These are phyloP conservation scores for Nesometra sesokonis DNA, from an alignment of 35 echinoderm and acorn worm species.

Conservation along the genomic window DNA sequence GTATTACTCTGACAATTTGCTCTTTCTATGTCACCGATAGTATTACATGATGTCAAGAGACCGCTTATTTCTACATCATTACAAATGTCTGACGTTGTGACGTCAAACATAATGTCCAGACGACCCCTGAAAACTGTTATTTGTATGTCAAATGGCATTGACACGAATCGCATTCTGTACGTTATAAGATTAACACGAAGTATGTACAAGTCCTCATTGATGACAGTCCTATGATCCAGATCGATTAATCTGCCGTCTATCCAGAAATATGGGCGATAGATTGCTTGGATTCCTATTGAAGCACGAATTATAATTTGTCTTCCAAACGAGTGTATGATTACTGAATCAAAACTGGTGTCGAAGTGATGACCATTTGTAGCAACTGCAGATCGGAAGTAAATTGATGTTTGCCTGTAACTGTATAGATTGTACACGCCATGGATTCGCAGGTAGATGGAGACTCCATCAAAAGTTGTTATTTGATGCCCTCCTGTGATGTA, in stretches of 20 bases:
- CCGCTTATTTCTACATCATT: constrained; percentile 7
- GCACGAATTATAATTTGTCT: constrained; percentile 32
- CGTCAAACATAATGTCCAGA: constrained; percentile 30
- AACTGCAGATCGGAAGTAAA: constrained; percentile 36
- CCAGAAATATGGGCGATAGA: constrained; percentile 33
- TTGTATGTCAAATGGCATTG: constrained; percentile 23
- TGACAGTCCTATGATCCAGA: constrained; percentile 25
- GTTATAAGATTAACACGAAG: constrained; percentile 31
- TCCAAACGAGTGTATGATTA: constrained; percentile 14
- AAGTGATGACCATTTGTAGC: constrained; percentile 31
- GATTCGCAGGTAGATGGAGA: constrained; percentile 26
- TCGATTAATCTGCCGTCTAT: constrained; percentile 11
- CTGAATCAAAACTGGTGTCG: constrained; percentile 47
- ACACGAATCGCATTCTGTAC: constrained; percentile 23
- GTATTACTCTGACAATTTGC: constrained; percentile 19
- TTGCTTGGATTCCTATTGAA: background rate
- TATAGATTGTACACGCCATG: constrained; percentile 42
- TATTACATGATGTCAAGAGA: constrained; percentile 48
- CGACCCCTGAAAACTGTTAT: constrained; percentile 33
- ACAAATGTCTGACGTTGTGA: constrained; percentile 32
- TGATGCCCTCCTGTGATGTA: constrained; percentile 7
- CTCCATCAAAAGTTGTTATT: constrained; percentile 73
- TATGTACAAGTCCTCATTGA: constrained; percentile 28
- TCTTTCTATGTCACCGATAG: constrained; percentile 25
- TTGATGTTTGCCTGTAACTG: background rate